Evolutionary conservation across 2,113 vertebrate genomes (phyloP), one percentile per base, ranked within the genome.

Genomic region (Geothlypis trichas): DNA sequence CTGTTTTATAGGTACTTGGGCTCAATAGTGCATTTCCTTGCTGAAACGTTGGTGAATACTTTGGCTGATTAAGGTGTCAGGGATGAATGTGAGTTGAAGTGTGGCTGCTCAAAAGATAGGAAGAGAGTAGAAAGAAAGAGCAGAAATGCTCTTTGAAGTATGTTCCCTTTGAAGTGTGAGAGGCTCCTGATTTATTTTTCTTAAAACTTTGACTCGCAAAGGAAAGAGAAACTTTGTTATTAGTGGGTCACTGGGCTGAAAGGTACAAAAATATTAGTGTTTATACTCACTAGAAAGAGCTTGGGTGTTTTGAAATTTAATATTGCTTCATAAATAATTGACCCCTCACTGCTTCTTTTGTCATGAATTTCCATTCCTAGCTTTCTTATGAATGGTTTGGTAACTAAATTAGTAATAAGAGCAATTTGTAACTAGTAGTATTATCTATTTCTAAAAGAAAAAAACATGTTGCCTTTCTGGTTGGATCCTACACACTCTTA

Each of bases 61-160:
- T 87, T 77, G 78, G n/a, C 63, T 62, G 82, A 66, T 91, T 31
- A 78, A 84, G 62, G 84, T 79, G 93, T 84, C 89, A 76, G 33
- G 75, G 82, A 63, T 94, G 74, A 91, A 89, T 94, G 49, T 68
- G 82, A 67, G 58, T 72, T 93, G 78, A 94, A 95, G 75, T 73
- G 79, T 85, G 55, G 47, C 82, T 87, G 72, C 75, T 79, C 82
- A 51, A 83, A 75, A 95, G 94, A 90, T 93, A 90, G 89, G 75
- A 91, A 35, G 87, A 94, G 87, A 82, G 84, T 37, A 59, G 54
- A 77, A 90, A 66, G 75, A 73, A 67, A 31, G 68, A 89, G 42
- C 80, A 72, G 75, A 85, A 76, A 31, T 63, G 23, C n/a, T 47
- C 92, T 96, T 97, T 96, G 95, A 96, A 93, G 94, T 96, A 22